These are phyloP conservation scores for Bombus waltoni DNA, from an alignment of 1,140 invertebrate genomes.

Conservation along the genomic window DNA sequence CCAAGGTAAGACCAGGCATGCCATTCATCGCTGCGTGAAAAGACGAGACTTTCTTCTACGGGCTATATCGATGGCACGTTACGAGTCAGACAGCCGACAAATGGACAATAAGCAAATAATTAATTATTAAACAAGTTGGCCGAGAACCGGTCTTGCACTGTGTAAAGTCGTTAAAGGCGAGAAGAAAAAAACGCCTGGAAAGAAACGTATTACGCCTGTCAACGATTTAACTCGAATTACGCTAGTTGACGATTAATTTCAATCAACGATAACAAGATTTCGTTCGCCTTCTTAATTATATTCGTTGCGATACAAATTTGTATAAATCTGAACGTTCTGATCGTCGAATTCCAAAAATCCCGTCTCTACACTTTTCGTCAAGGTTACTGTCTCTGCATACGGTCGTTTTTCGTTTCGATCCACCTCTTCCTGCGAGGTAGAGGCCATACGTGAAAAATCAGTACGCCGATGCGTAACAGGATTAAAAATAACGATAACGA, in stretches of 20 bases:
- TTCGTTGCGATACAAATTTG: too few relatives aligned
- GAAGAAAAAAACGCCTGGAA: too few relatives aligned
- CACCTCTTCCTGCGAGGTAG: background rate
- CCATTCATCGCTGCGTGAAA: background rate
- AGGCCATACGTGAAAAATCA: background rate
- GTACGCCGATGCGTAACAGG: background rate
- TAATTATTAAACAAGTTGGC: background rate
- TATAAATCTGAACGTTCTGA: accelerated
- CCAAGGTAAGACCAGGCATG: background rate
- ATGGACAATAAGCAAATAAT: background rate
- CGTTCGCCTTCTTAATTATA: too few relatives aligned
- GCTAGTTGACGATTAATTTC: background rate
- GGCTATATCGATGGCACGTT: too few relatives aligned
- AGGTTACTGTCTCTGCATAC: background rate
- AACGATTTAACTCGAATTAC: background rate
- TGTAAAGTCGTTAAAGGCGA: background rate
- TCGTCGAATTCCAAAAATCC: background rate
- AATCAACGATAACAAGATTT: background rate
- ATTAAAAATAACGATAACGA: slow-evolving; percentile 33
- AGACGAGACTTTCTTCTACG: too few relatives aligned
- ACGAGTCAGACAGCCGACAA: too few relatives aligned
- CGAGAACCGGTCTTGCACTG: accelerated
- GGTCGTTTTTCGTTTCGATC: background rate
- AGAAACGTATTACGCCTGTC: background rate
- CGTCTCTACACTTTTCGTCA: background rate